Conservation (phyloP, 2,797 vertebrate species). For the Cirrhinus molitorella region DNA sequence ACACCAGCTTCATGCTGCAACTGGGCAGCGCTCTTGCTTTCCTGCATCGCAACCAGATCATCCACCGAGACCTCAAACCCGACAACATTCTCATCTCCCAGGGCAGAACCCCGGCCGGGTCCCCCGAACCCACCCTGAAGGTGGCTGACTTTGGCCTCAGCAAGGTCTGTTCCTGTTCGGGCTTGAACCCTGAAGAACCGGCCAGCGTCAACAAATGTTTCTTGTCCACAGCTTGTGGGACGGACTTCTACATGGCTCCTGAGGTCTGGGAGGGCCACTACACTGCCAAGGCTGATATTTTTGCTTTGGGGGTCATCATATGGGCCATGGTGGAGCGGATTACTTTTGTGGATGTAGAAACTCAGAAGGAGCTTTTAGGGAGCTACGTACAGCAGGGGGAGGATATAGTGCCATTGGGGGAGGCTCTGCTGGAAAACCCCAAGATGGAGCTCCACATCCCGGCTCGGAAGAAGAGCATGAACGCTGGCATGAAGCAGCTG, state of each 20-base stretch:
- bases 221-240: slow-evolving; percentile 94
- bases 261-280: slow-evolving; percentile 98
- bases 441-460: slow-evolving; percentile 97
- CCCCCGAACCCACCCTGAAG: slow-evolving; percentile 92
- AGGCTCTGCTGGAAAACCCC: slow-evolving; percentile 94
- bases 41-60: slow-evolving; percentile 96
- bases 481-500: slow-evolving; percentile 91
- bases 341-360: slow-evolving; percentile 93
- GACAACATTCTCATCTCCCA: slow-evolving; percentile 97
- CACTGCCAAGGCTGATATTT: slow-evolving; percentile 97
- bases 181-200: slow-evolving; percentile 90
- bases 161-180: slow-evolving; percentile 93
- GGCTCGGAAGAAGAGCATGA: slow-evolving; percentile 94
- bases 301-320: slow-evolving; percentile 94
- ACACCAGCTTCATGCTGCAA: slow-evolving; percentile 98
- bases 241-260: slow-evolving; percentile 98
- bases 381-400: slow-evolving; percentile 92
- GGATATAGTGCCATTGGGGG: slow-evolving; percentile 92
- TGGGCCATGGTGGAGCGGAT: slow-evolving; percentile 98
- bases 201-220: slow-evolving; percentile 95
- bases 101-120: slow-evolving; percentile 80
- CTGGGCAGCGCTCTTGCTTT: slow-evolving; percentile 96
- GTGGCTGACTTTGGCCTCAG: slow-evolving; percentile 96
- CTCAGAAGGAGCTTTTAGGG: slow-evolving; percentile 93
- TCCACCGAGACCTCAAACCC: slow-evolving; percentile 96